Evolutionary conservation across 2,888 invertebrate species (phyloP).

Genomic region (Apomyelois bistriatella): DNA sequence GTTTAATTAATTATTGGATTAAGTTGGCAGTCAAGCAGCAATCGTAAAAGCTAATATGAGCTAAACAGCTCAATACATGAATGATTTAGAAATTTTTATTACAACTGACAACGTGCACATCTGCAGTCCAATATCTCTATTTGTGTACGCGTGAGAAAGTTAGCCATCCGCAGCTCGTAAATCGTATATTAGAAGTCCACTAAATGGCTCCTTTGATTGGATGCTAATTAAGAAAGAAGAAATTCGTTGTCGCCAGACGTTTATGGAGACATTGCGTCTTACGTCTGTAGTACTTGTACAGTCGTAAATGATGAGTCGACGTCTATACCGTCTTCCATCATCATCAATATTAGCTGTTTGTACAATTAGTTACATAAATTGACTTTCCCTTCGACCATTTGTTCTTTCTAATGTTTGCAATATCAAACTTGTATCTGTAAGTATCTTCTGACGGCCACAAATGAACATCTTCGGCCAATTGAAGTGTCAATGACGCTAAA

Average conservation of each 20-base stretch:
- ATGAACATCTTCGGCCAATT: neutral
- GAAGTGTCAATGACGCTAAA: neutral
- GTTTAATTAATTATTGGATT: no score
- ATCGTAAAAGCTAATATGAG: no score
- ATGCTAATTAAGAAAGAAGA: slow-evolving; percentile 66
- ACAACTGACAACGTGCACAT: slow-evolving; percentile 31
- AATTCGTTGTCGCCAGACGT: slow-evolving; percentile 45
- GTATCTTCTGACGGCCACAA: no score
- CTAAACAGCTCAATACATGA: no score
- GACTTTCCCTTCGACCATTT: slow-evolving; percentile 52
- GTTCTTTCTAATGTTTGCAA: slow-evolving; percentile 14
- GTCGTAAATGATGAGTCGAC: slow-evolving; percentile 27
- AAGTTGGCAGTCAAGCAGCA: no score
- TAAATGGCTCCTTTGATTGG: slow-evolving; percentile 67
- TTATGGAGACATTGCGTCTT: slow-evolving; percentile 36
- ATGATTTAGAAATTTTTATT: no score
- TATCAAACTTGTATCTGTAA: no score
- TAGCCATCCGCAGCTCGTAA: slow-evolving; percentile 47
- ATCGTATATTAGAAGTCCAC: slow-evolving; percentile 51
- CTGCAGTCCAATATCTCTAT: slow-evolving; percentile 35
- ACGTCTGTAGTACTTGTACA: slow-evolving; percentile 31
- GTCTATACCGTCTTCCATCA: slow-evolving; percentile 42
- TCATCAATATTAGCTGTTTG: slow-evolving; percentile 62
- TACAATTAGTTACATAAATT: slow-evolving; percentile 64
- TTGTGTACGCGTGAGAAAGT: slow-evolving; percentile 58